Percentiles rank a stretch among this genome's conserved stretches.
Evolutionary conservation across 2,113 vertebrate species (phyloP).

Genomic region (Sitta europaea): DNA sequence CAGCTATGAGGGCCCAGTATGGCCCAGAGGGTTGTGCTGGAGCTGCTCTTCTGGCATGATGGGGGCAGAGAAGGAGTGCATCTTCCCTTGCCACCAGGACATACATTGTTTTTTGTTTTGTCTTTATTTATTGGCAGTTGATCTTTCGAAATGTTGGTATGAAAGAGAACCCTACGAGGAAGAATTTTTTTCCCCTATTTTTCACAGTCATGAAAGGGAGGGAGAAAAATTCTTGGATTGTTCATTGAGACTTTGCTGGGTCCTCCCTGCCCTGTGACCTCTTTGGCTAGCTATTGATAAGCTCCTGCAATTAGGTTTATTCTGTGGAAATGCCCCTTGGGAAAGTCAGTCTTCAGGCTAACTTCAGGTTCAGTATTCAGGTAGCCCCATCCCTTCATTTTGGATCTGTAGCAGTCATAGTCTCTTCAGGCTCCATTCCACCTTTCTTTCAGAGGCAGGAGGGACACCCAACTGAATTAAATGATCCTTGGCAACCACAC

Average conservation of each 20-base stretch:
- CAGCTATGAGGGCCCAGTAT: slow-evolving; percentile 51
- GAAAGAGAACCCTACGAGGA: slow-evolving; percentile 6
- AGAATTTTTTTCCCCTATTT: background rate
- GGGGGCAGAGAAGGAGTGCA: background rate
- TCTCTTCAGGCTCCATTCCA: background rate
- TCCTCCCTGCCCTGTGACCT: background rate
- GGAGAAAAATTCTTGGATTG: background rate
- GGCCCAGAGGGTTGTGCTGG: background rate
- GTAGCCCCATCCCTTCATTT: background rate
- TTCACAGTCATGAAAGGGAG: background rate
- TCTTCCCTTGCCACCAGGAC: background rate
- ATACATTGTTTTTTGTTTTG: background rate
- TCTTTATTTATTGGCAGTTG: slow-evolving; percentile 67
- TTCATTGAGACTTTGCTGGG: background rate
- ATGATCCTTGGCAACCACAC: background rate
- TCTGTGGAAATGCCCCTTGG: background rate
- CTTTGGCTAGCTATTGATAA: background rate
- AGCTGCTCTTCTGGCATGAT: background rate
- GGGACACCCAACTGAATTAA: background rate
- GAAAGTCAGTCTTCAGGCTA: background rate
- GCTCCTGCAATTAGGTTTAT: background rate
- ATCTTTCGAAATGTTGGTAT: background rate
- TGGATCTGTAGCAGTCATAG: background rate
- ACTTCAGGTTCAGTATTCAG: background rate
- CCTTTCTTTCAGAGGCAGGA: background rate